Evolutionary conservation across 2,113 vertebrate genomes (phyloP).

Genomic region (Salminus brasiliensis): DNA sequence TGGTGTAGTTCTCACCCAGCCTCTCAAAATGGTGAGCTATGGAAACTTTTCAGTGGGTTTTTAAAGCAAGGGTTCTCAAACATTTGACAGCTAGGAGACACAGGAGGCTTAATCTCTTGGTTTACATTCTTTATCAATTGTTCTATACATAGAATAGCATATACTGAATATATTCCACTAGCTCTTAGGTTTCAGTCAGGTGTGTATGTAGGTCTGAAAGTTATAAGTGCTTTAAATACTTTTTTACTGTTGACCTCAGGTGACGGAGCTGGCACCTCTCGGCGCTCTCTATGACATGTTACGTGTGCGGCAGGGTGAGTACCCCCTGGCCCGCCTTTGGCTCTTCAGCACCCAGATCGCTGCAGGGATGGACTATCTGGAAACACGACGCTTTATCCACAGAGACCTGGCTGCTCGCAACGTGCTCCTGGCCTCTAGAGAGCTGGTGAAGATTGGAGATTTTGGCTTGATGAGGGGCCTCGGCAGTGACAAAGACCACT

Average conservation of each 20-base stretch:
- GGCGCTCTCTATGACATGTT: conserved; percentile 84
- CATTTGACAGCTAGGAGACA: no score
- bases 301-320: conserved; percentile 70
- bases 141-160: no score
- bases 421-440: conserved; percentile 78
- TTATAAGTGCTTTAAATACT: neutral
- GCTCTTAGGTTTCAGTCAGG: no score
- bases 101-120: no score
- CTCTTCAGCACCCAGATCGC: conserved; percentile 83
- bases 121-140: no score
- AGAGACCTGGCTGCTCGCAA: conserved; percentile 87
- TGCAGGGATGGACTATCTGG: conserved; percentile 86
- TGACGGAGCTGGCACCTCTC: conserved; percentile 82
- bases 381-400: conserved; percentile 81
- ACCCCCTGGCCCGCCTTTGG: conserved; percentile 81
- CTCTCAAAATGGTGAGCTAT: conserved; percentile 86
- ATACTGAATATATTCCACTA: no score
- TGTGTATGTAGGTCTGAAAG: no score
- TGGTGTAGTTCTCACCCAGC: conserved; percentile 85
- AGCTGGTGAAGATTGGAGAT: conserved; percentile 85
- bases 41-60: neutral
- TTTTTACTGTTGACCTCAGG: conserved; percentile 64
- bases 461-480: conserved; percentile 87
- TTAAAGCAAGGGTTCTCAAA: no score
- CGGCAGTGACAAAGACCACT: conserved; percentile 75